phyloP scores from a whole-genome alignment of 2,113 vertebrate genomes.

The Lonchura striata region DNA sequence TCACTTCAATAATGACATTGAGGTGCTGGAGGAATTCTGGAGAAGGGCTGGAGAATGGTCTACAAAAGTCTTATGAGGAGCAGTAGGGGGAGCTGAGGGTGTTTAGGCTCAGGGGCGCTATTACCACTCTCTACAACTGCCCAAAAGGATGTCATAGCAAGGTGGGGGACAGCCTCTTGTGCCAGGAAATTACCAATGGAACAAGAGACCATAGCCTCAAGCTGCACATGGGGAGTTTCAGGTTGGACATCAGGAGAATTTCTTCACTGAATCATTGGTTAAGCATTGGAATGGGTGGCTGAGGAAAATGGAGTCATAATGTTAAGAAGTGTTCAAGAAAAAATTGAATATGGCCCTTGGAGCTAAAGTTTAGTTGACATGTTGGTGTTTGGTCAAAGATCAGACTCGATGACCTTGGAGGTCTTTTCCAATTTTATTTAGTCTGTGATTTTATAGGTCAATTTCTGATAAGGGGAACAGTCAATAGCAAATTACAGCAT shows the following conservation, averaged over 20 bases:
- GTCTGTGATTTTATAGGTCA: neutral
- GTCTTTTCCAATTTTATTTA: neutral
- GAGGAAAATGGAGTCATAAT: neutral
- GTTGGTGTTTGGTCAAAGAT: neutral
- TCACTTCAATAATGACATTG: neutral
- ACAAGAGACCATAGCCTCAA: neutral
- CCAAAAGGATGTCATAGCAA: neutral
- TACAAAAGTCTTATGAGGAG: neutral
- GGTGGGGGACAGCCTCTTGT: neutral
- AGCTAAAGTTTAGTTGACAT: neutral
- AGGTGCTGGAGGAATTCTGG: neutral
- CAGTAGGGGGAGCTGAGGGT: neutral
- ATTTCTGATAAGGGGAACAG: neutral
- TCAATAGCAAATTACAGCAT: neutral
- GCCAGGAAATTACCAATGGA: neutral
- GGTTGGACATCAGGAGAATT: neutral
- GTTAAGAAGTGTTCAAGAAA: neutral
- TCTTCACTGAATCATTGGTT: neutral
- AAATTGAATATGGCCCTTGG: rapidly evolving
- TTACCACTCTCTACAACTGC: neutral
- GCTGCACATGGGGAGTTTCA: neutral
- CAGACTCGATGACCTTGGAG: neutral
- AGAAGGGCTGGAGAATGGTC: neutral
- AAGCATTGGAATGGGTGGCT: neutral
- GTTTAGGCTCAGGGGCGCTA: neutral